Conservation (phyloP, 2,888 invertebrate species). For the Oscheius sp. region DNA sequence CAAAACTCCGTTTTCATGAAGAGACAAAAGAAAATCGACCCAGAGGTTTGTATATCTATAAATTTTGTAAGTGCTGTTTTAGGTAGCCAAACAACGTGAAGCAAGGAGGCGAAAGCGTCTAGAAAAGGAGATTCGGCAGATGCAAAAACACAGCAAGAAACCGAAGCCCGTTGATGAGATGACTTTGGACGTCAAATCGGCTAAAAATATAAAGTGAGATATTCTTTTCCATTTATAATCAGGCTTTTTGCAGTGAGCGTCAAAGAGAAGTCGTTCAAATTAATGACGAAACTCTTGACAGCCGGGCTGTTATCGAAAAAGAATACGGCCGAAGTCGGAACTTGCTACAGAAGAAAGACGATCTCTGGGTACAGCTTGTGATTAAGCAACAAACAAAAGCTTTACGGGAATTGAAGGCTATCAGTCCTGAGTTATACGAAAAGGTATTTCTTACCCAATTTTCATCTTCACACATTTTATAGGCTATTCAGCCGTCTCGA, state of each 20-base stretch:
- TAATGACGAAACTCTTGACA: slow-evolving; percentile 78
- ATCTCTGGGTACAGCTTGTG: slow-evolving; percentile 81
- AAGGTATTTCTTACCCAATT: slow-evolving; percentile 78
- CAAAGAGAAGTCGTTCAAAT: slow-evolving; percentile 64
- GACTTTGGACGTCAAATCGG: slow-evolving; percentile 76
- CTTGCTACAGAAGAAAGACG: slow-evolving; percentile 75
- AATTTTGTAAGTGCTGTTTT: slow-evolving; percentile 4
- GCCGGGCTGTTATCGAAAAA: slow-evolving; percentile 58
- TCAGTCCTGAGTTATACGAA: slow-evolving; percentile 87
- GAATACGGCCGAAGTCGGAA: slow-evolving; percentile 54
- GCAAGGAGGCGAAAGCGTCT: slow-evolving; percentile 85
- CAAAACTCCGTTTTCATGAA: slow-evolving; percentile 67
- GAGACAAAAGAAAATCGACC: slow-evolving; percentile 70
- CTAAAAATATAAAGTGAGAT: slow-evolving; percentile 65
- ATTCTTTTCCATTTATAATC: slow-evolving; percentile 1
- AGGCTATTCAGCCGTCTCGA: slow-evolving; percentile 79
- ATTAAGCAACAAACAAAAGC: slow-evolving; percentile 83
- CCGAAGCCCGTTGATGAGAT: slow-evolving; percentile 90
- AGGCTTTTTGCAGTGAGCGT: slow-evolving; percentile 67
- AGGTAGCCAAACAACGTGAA: slow-evolving; percentile 83
- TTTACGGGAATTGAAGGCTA: slow-evolving; percentile 83
- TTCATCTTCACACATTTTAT: slow-evolving; percentile 1
- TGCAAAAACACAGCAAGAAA: slow-evolving; percentile 85
- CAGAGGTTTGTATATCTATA: slow-evolving; percentile 52
- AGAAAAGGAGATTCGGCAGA: slow-evolving; percentile 83